Evolutionary conservation across 2,888 invertebrate genomes (phyloP).

Genomic region (Hemicrepidius hirtus): DNA sequence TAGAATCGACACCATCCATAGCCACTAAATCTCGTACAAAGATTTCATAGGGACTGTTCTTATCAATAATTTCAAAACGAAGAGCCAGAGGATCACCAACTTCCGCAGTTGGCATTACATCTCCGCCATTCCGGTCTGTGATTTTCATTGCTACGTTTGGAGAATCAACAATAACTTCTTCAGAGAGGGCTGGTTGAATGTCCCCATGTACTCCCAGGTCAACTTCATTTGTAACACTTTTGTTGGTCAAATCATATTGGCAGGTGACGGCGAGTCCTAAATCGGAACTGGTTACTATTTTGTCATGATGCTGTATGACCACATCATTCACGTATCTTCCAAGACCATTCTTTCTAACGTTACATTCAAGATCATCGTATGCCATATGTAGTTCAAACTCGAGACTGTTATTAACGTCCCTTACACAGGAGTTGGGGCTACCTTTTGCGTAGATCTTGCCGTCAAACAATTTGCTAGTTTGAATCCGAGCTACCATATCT

Average conservation of each 20-base stretch:
- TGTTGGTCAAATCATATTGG: slow-evolving; percentile 95
- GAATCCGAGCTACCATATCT: slow-evolving; percentile 94
- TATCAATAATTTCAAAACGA: slow-evolving; percentile 93
- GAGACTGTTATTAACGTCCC: slow-evolving; percentile 89
- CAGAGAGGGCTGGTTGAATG: slow-evolving; percentile 87
- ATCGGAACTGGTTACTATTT: slow-evolving; percentile 95
- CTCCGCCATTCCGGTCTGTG: slow-evolving; percentile 88
- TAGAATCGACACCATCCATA: slow-evolving; percentile 94
- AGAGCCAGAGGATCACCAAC: slow-evolving; percentile 94
- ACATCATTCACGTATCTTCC: slow-evolving; percentile 89
- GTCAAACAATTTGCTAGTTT: slow-evolving; percentile 93
- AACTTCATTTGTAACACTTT: slow-evolving; percentile 94
- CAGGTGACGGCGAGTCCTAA: slow-evolving; percentile 94
- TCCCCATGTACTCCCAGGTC: slow-evolving; percentile 93
- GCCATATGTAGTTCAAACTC: slow-evolving; percentile 95
- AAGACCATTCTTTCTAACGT: slow-evolving; percentile 91
- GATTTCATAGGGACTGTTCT: slow-evolving; percentile 95
- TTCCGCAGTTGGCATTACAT: slow-evolving; percentile 90
- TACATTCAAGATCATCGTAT: slow-evolving; percentile 94
- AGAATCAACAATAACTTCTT: slow-evolving; percentile 94
- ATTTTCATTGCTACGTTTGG: slow-evolving; percentile 97
- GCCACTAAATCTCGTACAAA: slow-evolving; percentile 95
- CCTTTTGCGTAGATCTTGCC: slow-evolving; percentile 97
- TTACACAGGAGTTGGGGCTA: slow-evolving; percentile 93
- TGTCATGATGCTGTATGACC: slow-evolving; percentile 96